Evolutionary conservation across 1,140 invertebrate genomes (phyloP).

Genomic region (Pomacea maculata): DNA sequence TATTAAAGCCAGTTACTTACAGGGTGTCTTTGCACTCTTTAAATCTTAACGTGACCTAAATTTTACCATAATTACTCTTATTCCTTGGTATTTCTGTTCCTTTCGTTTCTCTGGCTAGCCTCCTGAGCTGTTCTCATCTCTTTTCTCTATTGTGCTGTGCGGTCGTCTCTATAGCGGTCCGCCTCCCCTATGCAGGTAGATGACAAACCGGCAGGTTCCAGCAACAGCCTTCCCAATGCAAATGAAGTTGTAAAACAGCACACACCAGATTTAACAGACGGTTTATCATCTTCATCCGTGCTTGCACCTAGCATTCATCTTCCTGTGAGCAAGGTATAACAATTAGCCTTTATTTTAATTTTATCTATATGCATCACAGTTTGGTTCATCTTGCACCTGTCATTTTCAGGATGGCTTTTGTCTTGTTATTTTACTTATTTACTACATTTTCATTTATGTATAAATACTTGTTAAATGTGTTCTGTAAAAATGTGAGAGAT

Average conservation of each 20-base stretch:
- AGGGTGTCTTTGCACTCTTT: neutral
- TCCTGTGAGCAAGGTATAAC: neutral
- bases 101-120: neutral
- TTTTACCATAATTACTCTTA: neutral
- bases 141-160: constrained; percentile 6
- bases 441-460: too few species aligned
- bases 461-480: too few species aligned
- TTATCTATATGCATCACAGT: neutral
- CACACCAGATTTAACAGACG: neutral
- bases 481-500: too few species aligned
- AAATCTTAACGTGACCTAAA: neutral
- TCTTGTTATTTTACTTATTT: too few species aligned
- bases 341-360: neutral
- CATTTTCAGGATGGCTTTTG: too few species aligned
- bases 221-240: neutral
- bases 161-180: constrained; percentile 19
- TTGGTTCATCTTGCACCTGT: too few species aligned
- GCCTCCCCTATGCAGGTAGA: constrained; percentile 27
- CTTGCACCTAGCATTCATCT: neutral
- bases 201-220: constrained; percentile 8
- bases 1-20: neutral
- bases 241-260: neutral
- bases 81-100: neutral
- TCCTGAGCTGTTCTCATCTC: constrained; percentile 4
- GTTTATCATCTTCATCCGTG: neutral